A percentile compares a stretch with the other conserved stretches of the same genome.
These are phyloP conservation scores for Ciona savignyi DNA, from an alignment of 23 tunicate species.

Conservation along the genomic window DNA sequence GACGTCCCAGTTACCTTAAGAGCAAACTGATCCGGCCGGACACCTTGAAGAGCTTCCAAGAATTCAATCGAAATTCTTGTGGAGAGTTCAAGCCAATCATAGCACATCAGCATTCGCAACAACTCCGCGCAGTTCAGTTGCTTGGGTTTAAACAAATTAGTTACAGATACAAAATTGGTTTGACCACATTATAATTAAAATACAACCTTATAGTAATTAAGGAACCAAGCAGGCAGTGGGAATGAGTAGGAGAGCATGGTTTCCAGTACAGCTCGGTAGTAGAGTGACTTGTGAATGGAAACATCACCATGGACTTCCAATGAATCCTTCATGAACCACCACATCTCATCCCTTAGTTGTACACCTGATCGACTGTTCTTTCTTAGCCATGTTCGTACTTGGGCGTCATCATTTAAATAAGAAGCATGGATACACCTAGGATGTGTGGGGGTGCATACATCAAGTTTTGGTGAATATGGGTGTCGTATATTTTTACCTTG, in stretches of 20 bases:
- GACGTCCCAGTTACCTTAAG: conserved; percentile 47
- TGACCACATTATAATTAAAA: too few relatives aligned
- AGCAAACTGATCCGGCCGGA: conserved; percentile 34
- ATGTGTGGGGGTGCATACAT: too few relatives aligned
- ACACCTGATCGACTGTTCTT: conserved; percentile 20
- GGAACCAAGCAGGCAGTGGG: conserved; percentile 69
- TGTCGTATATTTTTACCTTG: too few relatives aligned
- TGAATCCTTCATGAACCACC: conserved; percentile 49
- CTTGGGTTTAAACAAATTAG: too few relatives aligned
- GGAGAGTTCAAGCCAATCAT: conserved; percentile 57
- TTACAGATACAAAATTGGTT: too few relatives aligned
- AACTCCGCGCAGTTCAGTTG: conserved; percentile 60
- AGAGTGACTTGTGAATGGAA: too few relatives aligned
- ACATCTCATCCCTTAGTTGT: conserved; percentile 53
- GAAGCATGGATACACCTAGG: conserved; percentile 62
- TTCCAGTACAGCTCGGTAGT: conserved; percentile 38
- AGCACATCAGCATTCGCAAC: conserved; percentile 59
- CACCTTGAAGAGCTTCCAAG: conserved; percentile 37
- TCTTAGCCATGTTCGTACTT: conserved; percentile 39
- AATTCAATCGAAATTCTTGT: conserved; percentile 31
- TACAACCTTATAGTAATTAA: too few relatives aligned
- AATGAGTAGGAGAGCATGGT: conserved; percentile 44
- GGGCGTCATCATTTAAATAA: conserved; percentile 21
- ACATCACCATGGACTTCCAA: conserved; percentile 22
- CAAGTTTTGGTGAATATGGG: too few relatives aligned